Percentiles rank a stretch among this genome's conserved stretches.
Evolutionary conservation across 2,113 vertebrate species (phyloP).

Genomic region (Tamias sibiricus): DNA sequence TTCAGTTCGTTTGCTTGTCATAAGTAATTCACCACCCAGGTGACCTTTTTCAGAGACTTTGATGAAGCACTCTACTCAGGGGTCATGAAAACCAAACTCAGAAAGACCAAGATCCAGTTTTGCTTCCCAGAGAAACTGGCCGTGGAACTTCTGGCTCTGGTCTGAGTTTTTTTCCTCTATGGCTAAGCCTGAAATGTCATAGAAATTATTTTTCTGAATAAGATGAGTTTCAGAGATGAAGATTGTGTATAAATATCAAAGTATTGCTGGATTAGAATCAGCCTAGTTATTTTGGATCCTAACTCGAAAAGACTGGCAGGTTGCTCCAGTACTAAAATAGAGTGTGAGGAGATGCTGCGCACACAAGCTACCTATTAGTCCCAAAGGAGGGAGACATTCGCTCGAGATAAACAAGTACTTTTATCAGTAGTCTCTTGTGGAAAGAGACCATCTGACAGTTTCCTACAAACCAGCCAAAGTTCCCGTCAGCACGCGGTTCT

Average conservation of each 20-base stretch:
- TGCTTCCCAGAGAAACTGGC: constrained; percentile 10
- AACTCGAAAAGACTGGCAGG: constrained; percentile 40
- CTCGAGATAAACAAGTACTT: constrained; percentile 37
- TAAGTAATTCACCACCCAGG: constrained; percentile 35
- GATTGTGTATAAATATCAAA: constrained; percentile 36
- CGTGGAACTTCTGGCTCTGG: background rate
- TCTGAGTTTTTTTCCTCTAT: background rate
- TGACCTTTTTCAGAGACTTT: constrained; percentile 39
- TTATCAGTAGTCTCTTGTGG: background rate
- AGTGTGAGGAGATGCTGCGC: background rate
- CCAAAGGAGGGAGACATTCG: background rate
- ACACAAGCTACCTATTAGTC: background rate
- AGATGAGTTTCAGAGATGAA: constrained; percentile 60
- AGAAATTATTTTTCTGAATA: constrained; percentile 49
- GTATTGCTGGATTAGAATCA: constrained; percentile 3
- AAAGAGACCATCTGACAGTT: constrained; percentile 1
- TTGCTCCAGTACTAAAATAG: background rate
- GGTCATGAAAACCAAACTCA: constrained; percentile 38
- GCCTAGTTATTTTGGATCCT: constrained; percentile 52
- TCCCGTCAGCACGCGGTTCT: background rate
- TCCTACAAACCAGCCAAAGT: constrained; percentile 24
- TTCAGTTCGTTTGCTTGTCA: background rate
- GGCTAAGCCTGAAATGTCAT: constrained; percentile 18
- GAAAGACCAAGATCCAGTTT: background rate
- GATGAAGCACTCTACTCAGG: constrained; percentile 27